Evolutionary conservation across 2,888 invertebrate species (phyloP).

Genomic region (Archaeoteleia sp.): DNA sequence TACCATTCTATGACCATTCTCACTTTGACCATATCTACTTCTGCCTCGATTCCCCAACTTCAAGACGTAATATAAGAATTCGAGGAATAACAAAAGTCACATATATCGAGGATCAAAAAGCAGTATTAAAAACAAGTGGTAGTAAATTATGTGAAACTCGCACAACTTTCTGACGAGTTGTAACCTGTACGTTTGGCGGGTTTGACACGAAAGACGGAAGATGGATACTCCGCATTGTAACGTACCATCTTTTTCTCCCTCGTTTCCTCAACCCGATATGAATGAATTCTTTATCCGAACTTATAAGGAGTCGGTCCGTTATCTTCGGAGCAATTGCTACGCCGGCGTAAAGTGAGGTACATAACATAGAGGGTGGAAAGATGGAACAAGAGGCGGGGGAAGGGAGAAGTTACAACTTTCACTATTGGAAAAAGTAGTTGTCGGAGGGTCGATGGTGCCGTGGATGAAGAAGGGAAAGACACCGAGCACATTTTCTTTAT

Average conservation of each 20-base stretch:
- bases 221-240: too few species aligned
- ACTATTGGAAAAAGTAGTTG: slow-evolving; percentile 52
- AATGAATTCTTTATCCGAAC: slow-evolving; percentile 42
- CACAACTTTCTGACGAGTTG: slow-evolving; percentile 4
- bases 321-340: slow-evolving; percentile 35
- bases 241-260: neutral
- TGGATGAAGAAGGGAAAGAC: slow-evolving; percentile 14
- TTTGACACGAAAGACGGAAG: too few species aligned
- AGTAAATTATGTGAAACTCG: slow-evolving; percentile 6
- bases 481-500: slow-evolving; percentile 20
- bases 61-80: too few species aligned
- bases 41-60: too few species aligned
- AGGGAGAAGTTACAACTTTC: slow-evolving; percentile 49
- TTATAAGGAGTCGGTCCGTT: slow-evolving; percentile 32
- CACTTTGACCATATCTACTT: too few species aligned
- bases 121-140: neutral
- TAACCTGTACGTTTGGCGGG: too few species aligned
- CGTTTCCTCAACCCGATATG: slow-evolving; percentile 20
- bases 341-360: slow-evolving; percentile 42
- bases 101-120: neutral
- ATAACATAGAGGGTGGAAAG: slow-evolving; percentile 31
- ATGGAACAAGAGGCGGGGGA: slow-evolving; percentile 16
- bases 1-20: too few species aligned
- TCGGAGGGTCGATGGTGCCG: slow-evolving; percentile 28
- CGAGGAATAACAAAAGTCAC: too few species aligned